Conservation (phyloP, 2,888 invertebrate genomes). For the Mellilla xanthometata region DNA sequence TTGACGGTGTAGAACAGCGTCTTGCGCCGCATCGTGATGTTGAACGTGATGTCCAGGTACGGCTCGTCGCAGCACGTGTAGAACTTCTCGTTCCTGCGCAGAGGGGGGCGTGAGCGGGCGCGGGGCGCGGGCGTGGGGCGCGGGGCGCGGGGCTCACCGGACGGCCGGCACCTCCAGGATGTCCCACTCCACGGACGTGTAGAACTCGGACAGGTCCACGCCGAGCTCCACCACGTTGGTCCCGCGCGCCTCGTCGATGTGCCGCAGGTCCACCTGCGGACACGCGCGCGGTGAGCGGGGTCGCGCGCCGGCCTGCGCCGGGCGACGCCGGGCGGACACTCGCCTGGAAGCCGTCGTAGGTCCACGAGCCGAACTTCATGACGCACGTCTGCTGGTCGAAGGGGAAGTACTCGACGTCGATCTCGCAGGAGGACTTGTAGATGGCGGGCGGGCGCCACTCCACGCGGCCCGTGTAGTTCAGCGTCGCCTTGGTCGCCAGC, state of each 20-base stretch:
- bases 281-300: too few species aligned
- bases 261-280: constrained; percentile 93
- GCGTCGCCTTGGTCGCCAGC: constrained; percentile 93
- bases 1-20: constrained; percentile 98
- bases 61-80: constrained; percentile 99
- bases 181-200: constrained; percentile 99
- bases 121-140: neutral
- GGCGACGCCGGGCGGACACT: too few species aligned
- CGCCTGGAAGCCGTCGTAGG: constrained; percentile 97
- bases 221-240: constrained; percentile 96
- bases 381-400: constrained; percentile 97
- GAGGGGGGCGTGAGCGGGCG: neutral
- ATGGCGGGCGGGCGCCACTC: constrained; percentile 98
- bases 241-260: constrained; percentile 94
- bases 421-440: constrained; percentile 96
- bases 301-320: neutral
- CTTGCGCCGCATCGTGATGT: constrained; percentile 97
- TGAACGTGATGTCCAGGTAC: constrained; percentile 97
- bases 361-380: constrained; percentile 97
- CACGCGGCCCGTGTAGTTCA: constrained; percentile 93
- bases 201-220: constrained; percentile 98
- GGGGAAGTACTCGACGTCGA: constrained; percentile 96
- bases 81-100: constrained; percentile 92
- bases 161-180: constrained; percentile 97
- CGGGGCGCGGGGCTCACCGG: constrained; percentile 79